Conservation (phyloP, 2,888 invertebrate genomes). For the Cheilosia vulpina region DNA sequence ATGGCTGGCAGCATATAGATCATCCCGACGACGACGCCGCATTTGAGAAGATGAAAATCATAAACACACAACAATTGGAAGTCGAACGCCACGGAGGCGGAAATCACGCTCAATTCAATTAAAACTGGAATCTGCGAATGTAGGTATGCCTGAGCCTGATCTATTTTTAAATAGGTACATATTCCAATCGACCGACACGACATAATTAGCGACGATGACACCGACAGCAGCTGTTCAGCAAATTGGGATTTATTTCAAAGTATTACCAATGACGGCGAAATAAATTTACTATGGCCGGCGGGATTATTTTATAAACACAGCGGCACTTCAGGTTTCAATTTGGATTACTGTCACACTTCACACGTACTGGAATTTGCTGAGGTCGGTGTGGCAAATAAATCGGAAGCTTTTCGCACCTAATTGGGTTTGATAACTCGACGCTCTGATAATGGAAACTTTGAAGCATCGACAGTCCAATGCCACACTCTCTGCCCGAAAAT, state of each 20-base stretch:
- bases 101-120: conserved; percentile 50
- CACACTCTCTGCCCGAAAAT: neutral
- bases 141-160: too few relatives aligned
- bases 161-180: conserved; percentile 24
- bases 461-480: neutral
- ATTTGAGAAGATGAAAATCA: neutral
- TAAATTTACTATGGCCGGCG: conserved; percentile 14
- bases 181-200: neutral
- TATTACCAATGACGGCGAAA: conserved; percentile 21
- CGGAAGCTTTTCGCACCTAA: conserved; percentile 53
- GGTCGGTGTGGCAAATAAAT: conserved; percentile 18
- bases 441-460: conserved; percentile 41
- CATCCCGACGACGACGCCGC: neutral
- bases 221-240: neutral
- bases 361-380: conserved; percentile 3
- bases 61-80: conserved; percentile 20
- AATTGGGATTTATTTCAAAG: conserved; percentile 14
- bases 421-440: conserved; percentile 38
- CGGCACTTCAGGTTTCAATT: conserved; percentile 26
- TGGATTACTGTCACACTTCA: conserved; percentile 8
- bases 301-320: neutral
- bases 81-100: neutral
- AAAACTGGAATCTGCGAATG: conserved; percentile 22
- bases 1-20: conserved; percentile 31
- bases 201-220: neutral